Base-by-base conservation (phyloP, 2,888 invertebrate species). In the Anoplius nigerrimus region DNA sequence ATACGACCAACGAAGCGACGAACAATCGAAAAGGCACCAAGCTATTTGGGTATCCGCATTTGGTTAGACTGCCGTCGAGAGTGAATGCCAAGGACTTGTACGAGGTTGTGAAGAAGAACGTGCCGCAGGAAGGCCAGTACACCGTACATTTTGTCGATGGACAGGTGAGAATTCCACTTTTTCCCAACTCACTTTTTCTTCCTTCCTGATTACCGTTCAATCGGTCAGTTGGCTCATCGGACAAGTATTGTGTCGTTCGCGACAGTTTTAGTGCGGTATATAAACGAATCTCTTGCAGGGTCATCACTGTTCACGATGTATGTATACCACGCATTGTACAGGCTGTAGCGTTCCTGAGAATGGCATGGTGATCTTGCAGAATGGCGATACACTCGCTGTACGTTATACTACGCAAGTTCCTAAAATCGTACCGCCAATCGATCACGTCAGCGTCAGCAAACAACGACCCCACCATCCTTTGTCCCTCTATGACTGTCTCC, bases 401-500 rank as follows among this genome's bases (percentile, higher is more conserved):
- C 84, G 88, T 72, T 88, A 90, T 70, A 82, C 86, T 5, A 89
- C 90, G 52, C 69, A 76, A 21, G 83, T 89, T 61, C 84, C 87
- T 59, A 89, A 89, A 66, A 82, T 84, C n/a, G 82, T 86, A 51
- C 79, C 88, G 54, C 85, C 88, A 2, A 83, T 86, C 0, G 89
- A 91, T 75, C 91, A 92, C 80, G 81, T 87, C 60, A 91, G 91
- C 48, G 88, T 91, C 84, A 89, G 88, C 60, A 88, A 88, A 60
- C 87, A 89, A 71, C 87, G 91, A 62, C 89, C 89, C n/a, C 88
- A 89, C 69, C 89, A 90, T 75, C 90, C 91, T 0, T 87, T 92
- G 42, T 90, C 91, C n/a, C 88, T 92, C 15, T 90, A 91, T 76
- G 92, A 93, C 80, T 93, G 93, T 83, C 89, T 93, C 65, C 89